Evolutionary conservation across 2,113 vertebrate genomes (phyloP).

Genomic region (Chitala chitala): DNA sequence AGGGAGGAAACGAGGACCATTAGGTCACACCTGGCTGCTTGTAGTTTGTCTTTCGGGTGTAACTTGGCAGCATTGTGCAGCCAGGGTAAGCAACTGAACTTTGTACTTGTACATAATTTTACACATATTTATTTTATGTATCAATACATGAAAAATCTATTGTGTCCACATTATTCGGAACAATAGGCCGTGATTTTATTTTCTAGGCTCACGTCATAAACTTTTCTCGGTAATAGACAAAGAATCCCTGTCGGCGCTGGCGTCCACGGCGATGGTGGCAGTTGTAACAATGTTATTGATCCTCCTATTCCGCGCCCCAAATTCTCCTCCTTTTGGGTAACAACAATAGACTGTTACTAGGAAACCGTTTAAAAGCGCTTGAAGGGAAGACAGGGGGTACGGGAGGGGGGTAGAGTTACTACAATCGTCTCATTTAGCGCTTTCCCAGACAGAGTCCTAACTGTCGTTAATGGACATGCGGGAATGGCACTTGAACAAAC

Average conservation of each 20-base stretch:
- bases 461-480: too few relatives aligned
- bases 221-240: constrained; percentile 1
- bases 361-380: constrained; percentile 21
- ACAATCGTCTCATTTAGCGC: constrained; percentile 14
- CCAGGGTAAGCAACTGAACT: background rate
- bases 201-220: background rate
- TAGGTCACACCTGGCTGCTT: constrained; percentile 11
- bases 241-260: background rate
- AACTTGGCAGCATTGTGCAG: background rate
- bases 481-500: background rate
- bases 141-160: background rate
- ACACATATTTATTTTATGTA: background rate
- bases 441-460: background rate
- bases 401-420: constrained; percentile 12
- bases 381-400: constrained; percentile 2
- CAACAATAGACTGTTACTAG: constrained; percentile 23
- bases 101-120: background rate
- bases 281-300: constrained; percentile 20
- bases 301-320: background rate
- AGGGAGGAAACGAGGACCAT: constrained; percentile 3
- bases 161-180: background rate
- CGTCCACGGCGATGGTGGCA: background rate
- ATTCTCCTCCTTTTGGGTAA: too few relatives aligned
- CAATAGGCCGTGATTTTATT: background rate
- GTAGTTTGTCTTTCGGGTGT: background rate